phyloP scores from a whole-genome alignment of 1,140 invertebrate genomes.

The Cotesia glomerata region DNA sequence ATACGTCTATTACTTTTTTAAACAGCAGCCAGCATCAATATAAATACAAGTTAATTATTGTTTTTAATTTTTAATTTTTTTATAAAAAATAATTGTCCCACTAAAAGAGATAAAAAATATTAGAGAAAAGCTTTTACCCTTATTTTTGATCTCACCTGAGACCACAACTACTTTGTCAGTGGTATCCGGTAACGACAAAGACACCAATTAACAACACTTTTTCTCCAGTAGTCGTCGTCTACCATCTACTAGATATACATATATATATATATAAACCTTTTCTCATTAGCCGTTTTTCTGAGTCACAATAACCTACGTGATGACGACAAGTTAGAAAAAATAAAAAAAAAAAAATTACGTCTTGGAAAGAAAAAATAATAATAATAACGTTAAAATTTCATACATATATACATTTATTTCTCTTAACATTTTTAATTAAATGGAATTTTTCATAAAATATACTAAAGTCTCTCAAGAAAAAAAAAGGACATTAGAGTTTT shows the following conservation, averaged over 20 bases:
- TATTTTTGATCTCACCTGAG: slow-evolving; percentile 30
- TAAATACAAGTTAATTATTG: no score
- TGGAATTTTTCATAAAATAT: no score
- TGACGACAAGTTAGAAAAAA: background rate
- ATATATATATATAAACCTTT: slow-evolving; percentile 10
- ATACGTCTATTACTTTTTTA: no score
- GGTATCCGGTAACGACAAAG: slow-evolving; percentile 31
- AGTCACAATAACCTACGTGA: background rate
- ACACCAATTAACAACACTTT: slow-evolving; percentile 32
- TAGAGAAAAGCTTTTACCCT: slow-evolving; percentile 33
- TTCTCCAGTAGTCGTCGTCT: background rate
- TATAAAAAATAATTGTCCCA: background rate
- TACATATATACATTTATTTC: no score
- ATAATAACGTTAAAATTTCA: background rate
- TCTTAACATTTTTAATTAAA: no score
- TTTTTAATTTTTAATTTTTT: no score
- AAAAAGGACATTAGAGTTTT: no score
- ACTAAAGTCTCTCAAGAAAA: no score
- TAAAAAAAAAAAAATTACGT: background rate
- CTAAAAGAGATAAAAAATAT: background rate
- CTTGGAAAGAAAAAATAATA: background rate
- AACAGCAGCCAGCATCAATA: no score
- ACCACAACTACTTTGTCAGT: slow-evolving; percentile 23
- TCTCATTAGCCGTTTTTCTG: background rate
- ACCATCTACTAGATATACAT: background rate